Evolutionary conservation across 2,888 invertebrate species (phyloP), one percentile per base, ranked within the genome.

Genomic region (Eristalis tenax): DNA sequence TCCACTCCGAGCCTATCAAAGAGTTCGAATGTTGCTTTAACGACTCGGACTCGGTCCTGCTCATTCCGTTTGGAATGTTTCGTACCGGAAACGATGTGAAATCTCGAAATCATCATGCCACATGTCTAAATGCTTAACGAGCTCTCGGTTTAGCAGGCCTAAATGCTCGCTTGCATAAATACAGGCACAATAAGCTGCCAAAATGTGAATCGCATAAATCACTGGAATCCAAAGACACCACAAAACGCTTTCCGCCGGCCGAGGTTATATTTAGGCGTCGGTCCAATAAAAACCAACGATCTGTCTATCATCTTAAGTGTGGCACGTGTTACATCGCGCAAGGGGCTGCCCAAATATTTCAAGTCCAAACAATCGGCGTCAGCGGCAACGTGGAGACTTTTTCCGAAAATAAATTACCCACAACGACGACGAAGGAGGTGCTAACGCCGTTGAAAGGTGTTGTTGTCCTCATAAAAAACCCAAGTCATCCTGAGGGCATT

Each of bases 231-330:
- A 70, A 35, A n/a, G n/a, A 18, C 59, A 57, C n/a, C n/a, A 23
- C 35, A 65, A 38, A 28, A n/a, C 28, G 28, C 40, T 75, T 11
- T 64, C 32, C 22, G 26, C n/a, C 32, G 18, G n/a, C 11, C n/a
- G 70, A n/a, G 26, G 57, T 18, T 86, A 86, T 83, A 83, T 86
- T 83, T 66, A 79, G 50, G 23, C 15, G 18, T 26, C 81, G 50
- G 77, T 78, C 74, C 61, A 75, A 68, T 77, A 56, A 59, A 83
- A 83, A 83, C 79, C 63, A 57, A 76, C 69, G 66, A 71, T 71
- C 75, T 83, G 76, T 87, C 87, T 64, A 70, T 80, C 79, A 83
- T 26, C 59, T 70, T 83, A 79, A 83, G 87, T 87, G 87, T 80
- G 83, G 83, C 87, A 83, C 87, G 83, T 87, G 87, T 87, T 79